Conservation (phyloP, 92 coral and sea anemone genomes). For the Muricea muricata region DNA sequence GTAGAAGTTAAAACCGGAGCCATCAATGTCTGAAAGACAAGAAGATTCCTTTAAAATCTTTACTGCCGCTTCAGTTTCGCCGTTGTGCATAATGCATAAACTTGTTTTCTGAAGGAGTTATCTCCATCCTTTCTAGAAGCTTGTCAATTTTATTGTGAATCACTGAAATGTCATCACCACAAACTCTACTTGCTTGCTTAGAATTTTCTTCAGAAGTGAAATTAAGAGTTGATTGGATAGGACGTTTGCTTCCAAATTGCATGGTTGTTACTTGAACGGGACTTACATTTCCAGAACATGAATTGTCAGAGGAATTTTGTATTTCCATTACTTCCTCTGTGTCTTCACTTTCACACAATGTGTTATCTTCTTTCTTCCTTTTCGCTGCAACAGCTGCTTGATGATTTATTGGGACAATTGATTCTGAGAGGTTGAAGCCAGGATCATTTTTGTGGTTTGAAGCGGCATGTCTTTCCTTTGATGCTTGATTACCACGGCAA, state of each 20-base stretch:
- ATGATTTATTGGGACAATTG: slow-evolving; percentile 36
- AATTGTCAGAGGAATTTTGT: neutral
- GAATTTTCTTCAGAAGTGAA: slow-evolving; percentile 8
- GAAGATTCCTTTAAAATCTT: slow-evolving; percentile 18
- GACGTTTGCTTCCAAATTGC: slow-evolving; percentile 8
- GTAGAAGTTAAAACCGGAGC: slow-evolving; percentile 19
- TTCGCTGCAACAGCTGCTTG: slow-evolving; percentile 38
- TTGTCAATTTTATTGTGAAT: neutral
- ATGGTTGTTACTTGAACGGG: neutral
- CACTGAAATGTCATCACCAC: neutral
- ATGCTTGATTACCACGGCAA: slow-evolving; percentile 19
- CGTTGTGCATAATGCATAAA: neutral
- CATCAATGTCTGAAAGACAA: slow-evolving; percentile 34
- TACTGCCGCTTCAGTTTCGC: slow-evolving; percentile 13
- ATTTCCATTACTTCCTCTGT: neutral
- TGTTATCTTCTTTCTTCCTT: slow-evolving; percentile 14
- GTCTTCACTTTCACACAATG: neutral
- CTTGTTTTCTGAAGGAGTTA: slow-evolving; percentile 2
- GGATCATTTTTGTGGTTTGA: slow-evolving; percentile 41
- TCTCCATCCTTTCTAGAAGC: slow-evolving; percentile 1
- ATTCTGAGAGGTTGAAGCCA: slow-evolving; percentile 1
- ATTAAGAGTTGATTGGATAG: slow-evolving; percentile 34
- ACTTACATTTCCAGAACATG: neutral
- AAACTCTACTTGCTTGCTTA: neutral
- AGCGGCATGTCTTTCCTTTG: slow-evolving; percentile 23